Evolutionary conservation across 2,888 invertebrate species (phyloP).

Genomic region (Amblyteles armatorius): DNA sequence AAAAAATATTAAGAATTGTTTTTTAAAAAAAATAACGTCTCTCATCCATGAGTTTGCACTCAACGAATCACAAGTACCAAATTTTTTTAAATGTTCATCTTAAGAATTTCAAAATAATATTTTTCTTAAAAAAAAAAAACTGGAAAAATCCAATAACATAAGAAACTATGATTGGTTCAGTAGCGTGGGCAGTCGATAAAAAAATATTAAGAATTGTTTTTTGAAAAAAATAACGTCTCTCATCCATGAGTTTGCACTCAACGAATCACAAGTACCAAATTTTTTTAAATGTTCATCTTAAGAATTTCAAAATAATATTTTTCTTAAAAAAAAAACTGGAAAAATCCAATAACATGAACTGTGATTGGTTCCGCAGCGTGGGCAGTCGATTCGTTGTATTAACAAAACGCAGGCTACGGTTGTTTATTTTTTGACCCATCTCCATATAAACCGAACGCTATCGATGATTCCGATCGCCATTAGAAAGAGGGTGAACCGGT

Average conservation of each 20-base stretch:
- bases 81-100: neutral
- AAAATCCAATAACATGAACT: no score
- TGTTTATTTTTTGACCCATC: slow-evolving; percentile 20
- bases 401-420: neutral
- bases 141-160: neutral
- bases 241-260: neutral
- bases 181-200: neutral
- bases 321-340: neutral
- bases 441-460: neutral
- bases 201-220: slow-evolving; percentile 63
- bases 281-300: neutral
- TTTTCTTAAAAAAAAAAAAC: neutral
- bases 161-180: neutral
- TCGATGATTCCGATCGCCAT: neutral
- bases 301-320: neutral
- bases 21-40: slow-evolving; percentile 41
- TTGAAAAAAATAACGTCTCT: slow-evolving; percentile 33
- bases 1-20: slow-evolving; percentile 61
- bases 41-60: neutral
- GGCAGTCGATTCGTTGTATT: neutral
- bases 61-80: neutral
- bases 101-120: neutral
- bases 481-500: slow-evolving; percentile 60
- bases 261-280: neutral
- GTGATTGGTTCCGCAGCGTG: neutral